Base-by-base conservation (phyloP, 2,113 vertebrate species). In the Serinus canaria region DNA sequence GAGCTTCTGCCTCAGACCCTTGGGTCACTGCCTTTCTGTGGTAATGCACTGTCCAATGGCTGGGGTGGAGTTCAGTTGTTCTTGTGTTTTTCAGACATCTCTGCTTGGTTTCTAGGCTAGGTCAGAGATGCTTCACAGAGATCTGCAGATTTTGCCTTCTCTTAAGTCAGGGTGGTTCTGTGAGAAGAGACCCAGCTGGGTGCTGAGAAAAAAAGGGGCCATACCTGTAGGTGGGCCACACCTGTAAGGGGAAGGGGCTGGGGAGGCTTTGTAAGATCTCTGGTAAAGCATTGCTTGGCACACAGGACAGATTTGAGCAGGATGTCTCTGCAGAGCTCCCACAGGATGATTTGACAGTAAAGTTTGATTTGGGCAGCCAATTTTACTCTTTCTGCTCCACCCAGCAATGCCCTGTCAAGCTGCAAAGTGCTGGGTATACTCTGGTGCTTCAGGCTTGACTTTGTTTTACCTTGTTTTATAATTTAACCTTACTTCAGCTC, bases 1-100 rank as follows among this genome's bases (percentile, higher is more conserved):
- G 91, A 92, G 80, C 94, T 89, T 70, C 94, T 89, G 79, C 83
- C 58, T 86, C 82, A 17, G 85, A 68, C 87, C 72, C 37, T 55
- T 49, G 82, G 72, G 90, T 96, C 90, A 77, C 72, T 83, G 72
- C 79, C 27, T 77, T 81, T 86, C 84, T n/a, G 21, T 59, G 74
- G 75, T 37, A 91, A 77, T 11, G 16, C 39, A 10, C 30, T 94
- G 87, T 70, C 89, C 72, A 59, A 0, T 0, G 3, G 33, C 33
- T 66, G 72, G 58, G 70, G 33, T 88, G 72, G 59, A 74, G 27
- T 81, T 49, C 12, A 43, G 49, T 15, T 78, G 30, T 80, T 89
- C 15, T 44, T 70, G 35, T 21, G 33, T 59, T 52, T 49, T 86
- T 70, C 11, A 67, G 47, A 58, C 27, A 25, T 69, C 55, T 87